Evolutionary conservation across 2,888 invertebrate genomes (phyloP), one percentile per base, ranked within the genome.

Genomic region (Drosophila neotestacea): DNA sequence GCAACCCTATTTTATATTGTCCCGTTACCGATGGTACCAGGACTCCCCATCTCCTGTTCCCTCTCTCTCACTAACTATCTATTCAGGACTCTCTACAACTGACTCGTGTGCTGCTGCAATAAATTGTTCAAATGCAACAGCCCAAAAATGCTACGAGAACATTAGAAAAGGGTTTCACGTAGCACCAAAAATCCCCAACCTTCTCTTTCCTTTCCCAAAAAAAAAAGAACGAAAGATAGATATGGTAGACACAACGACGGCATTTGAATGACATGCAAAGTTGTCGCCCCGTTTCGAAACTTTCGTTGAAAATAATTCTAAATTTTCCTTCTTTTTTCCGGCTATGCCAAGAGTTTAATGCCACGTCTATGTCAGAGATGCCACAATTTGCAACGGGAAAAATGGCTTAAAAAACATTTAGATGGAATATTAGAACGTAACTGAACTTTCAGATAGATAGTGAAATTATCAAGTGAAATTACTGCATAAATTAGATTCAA

Each of bases 221-320:
- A 54, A 58, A 30, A 38, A 41, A 11, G 1, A 47, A 52, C 4
- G 27, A 4, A 10, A 46, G 36, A 46, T 44, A 38, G 30, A 47
- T 58, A 38, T 38, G 59, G 36, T 52, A 72, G 70, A 68, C 61
- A 72, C 71, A 62, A 47, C 59, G 79, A 66, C 73, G 71, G 85
- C 77, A 72, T 83, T 83, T 79, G 79, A 85, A 84, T 84, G 84
- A 85, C 85, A 84, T 81, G 84, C 83, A 85, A 81, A 81, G 60
- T 79, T 77, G 85, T 85, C 83, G 70, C 83, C 75, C 70, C 68
- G 60, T 36, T 52, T 44, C 42, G 77, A 81, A 67, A 77, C 83
- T 85, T 73, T 59, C 66, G 22, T 52, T 60, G 61, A 69, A 85
- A 84, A 85, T 81, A 71, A 79, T 85, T 79, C 70, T 64, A 48